Evolutionary conservation across 2,113 vertebrate genomes (phyloP).

Genomic region (Ophiodon elongatus): DNA sequence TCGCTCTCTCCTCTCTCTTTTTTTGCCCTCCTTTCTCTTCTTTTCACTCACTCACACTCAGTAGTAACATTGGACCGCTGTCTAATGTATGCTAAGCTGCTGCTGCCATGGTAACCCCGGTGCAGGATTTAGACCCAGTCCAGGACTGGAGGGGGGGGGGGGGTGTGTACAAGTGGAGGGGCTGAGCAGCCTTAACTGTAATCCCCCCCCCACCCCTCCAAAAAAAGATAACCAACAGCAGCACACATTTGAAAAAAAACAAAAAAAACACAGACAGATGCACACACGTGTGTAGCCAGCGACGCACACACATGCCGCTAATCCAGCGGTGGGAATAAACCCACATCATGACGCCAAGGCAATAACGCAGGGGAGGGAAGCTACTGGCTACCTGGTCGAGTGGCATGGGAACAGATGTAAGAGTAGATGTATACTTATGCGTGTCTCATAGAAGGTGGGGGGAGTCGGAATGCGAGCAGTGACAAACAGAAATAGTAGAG

Average conservation of each 20-base stretch:
- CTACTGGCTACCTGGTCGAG: constrained; percentile 20
- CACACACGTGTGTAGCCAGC: not conserved
- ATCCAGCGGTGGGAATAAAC: constrained; percentile 33
- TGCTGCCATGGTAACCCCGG: constrained; percentile 85
- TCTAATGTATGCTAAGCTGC: constrained; percentile 86
- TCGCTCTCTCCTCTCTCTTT: not conserved
- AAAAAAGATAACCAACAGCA: constrained; percentile 37
- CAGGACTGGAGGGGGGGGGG: constrained; percentile 48
- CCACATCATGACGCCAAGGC: constrained; percentile 24
- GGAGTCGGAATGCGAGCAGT: constrained; percentile 26
- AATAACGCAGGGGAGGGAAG: not conserved
- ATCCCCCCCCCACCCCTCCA: constrained; percentile 48
- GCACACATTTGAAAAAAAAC: constrained; percentile 21
- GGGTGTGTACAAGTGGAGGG: constrained; percentile 34
- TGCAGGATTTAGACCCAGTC: constrained; percentile 80
- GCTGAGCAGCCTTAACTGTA: constrained; percentile 63
- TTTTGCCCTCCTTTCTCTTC: constrained; percentile 1
- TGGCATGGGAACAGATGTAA: not conserved
- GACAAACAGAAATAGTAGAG: constrained; percentile 60
- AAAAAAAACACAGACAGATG: constrained; percentile 23
- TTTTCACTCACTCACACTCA: constrained; percentile 51
- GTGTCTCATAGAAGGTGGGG: not conserved
- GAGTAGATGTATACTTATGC: no score
- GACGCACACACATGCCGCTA: not conserved
- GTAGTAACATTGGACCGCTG: constrained; percentile 74